Base-by-base conservation (phyloP, 2,888 invertebrate species). In the Metopia argyrocephala region DNA sequence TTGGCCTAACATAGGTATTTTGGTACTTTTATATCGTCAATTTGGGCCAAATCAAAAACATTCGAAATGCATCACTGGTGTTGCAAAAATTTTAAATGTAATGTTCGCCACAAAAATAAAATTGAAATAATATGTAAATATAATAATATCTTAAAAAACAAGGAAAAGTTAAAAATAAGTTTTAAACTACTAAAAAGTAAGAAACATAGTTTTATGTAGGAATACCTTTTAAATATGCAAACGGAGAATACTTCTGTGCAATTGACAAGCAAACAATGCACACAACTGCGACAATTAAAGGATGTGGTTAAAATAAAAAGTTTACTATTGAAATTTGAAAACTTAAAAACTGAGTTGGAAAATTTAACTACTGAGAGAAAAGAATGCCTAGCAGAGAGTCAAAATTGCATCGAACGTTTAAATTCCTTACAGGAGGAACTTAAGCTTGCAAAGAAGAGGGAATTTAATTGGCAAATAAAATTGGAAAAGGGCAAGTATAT, bases 311-410 rank as follows among this genome's bases (percentile, higher is more conserved):
- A 50, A 28, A 21, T 66, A 18, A 21, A 52, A 2, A 46, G 70
- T 46, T 45, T 80, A 9, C 64, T 68, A 57, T 45, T 9, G 1
- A 46, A 68, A 57, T 80, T 62, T 68, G 64, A 76, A 20, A 7
- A 46, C 1, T 15, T 76, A 21, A 59, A 70, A 27, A 12, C 12
- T 12, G 69, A 74, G 18, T 4, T 81, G 1, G 69, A 76, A 21
- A 27, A 15, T 15, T 23, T 81, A 20, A 23, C 9, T 20, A 46
- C 46, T 9, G 73, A 76, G 28, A 69, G 48, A 20, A 48, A 48
- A 2, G 31, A 74, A 1, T 12, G 31, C 7, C 48, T 74, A n/a
- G 23, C 12, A 31, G 59, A 69, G 2, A 57, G 21, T 9, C 52
- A 81, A 65, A 27, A 59, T 2, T 18, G 59, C 9, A 31, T 31